phyloP scores from a whole-genome alignment of 2,888 invertebrate species.

The Chaetoderma sp. region DNA sequence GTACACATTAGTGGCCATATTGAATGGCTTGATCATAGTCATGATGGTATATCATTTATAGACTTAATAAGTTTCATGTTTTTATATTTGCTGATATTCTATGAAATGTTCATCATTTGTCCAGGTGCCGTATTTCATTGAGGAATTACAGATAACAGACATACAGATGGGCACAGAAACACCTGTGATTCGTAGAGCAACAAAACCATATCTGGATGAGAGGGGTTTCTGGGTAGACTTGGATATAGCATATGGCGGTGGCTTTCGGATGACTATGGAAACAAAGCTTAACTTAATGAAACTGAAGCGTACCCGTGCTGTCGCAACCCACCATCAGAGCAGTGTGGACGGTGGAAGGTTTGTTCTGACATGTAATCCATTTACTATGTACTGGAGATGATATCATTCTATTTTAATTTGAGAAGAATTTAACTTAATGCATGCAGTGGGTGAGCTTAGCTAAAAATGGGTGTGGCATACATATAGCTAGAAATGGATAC shows the following conservation, averaged over 20 bases:
- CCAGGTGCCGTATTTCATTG: slow-evolving; percentile 86
- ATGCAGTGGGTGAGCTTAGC: no score
- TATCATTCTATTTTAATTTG: no score
- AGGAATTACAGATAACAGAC: slow-evolving; percentile 82
- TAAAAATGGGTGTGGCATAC: no score
- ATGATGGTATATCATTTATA: no score
- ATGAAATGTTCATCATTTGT: no score
- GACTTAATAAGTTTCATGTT: slow-evolving; percentile 86
- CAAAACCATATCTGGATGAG: slow-evolving; percentile 79
- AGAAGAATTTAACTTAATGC: no score
- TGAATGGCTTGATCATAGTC: no score
- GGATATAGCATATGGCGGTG: slow-evolving; percentile 79
- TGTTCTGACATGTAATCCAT: no score
- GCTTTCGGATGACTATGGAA: slow-evolving; percentile 85
- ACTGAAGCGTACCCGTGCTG: slow-evolving; percentile 66
- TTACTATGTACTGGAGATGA: no score
- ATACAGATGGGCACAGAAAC: slow-evolving; percentile 76
- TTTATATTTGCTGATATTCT: slow-evolving; percentile 37
- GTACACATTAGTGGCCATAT: no score
- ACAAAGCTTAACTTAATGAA: slow-evolving; percentile 89
- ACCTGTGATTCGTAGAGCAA: slow-evolving; percentile 64
- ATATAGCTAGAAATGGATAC: no score
- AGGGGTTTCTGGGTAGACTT: slow-evolving; percentile 91
- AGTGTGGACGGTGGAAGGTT: slow-evolving; percentile 10
- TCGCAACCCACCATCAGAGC: slow-evolving; percentile 8